Evolutionary conservation across 2,888 invertebrate species (phyloP), one percentile per base, ranked within the genome.

Genomic region (Cordilura impudica): DNA sequence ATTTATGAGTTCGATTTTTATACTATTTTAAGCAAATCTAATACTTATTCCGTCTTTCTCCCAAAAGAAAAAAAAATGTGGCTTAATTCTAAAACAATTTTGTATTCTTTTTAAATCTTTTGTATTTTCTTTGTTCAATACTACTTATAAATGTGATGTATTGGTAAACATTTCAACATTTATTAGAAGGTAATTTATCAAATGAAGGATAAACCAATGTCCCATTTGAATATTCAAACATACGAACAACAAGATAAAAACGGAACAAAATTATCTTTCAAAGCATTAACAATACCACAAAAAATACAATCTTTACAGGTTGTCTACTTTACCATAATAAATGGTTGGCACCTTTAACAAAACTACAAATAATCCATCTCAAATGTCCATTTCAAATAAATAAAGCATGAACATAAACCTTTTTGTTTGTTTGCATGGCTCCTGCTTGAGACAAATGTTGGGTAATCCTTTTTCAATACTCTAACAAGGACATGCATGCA

Each of bases 311-410:
- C 51, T 72, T 79, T 56, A 51, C 54, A 39, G 43, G 61, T 66
- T 71, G 58, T 71, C 49, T 29, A 54, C 47, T 78, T 60, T 60
- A 23, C 65, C 75, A 71, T 76, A 79, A 79, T 76, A 79, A 79
- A 79, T 79, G 79, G 79, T 63, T 79, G 75, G 71, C 79, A 79
- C 76, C 79, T 79, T 79, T 63, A 23, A 56, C 61, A 67, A 49
- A 63, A 72, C 43, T 61, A 56, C 31, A 60, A 63, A 65, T 78
- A 84, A 84, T 83, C 82, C 81, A 84, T 83, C 83, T 82, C 51
- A 78, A 78, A 81, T 82, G 83, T 81, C 82, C 82, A 78, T 81
- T 81, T 74, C 60, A 75, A 78, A 81, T 83, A 83, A 82, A 83
- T 81, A 83, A 81, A 77, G 60, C 75, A 82, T 77, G 81, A 65